Conservation (phyloP, 2,888 invertebrate species). For the Nipponacmea schrenckii region DNA sequence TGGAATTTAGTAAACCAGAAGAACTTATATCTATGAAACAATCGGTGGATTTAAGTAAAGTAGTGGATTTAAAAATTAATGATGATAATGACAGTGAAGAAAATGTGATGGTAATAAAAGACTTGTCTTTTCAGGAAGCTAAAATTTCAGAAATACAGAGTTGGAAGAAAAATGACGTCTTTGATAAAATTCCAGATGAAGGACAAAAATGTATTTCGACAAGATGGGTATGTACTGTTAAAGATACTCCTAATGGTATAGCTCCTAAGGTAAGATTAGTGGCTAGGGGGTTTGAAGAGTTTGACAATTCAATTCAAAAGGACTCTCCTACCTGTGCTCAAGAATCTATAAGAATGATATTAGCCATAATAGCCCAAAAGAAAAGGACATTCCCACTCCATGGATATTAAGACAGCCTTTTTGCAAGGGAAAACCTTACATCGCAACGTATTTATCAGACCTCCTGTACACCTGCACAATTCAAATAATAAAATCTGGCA, state of each 20-base stretch:
- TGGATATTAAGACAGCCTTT: slow-evolving; percentile 22
- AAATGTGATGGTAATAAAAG: slow-evolving; percentile 3
- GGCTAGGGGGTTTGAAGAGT: slow-evolving; percentile 23
- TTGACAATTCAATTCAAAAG: slow-evolving; percentile 4
- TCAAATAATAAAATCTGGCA: slow-evolving; percentile 11
- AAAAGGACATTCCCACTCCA: slow-evolving; percentile 11
- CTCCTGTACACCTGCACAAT: slow-evolving; percentile 1
- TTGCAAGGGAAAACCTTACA: slow-evolving; percentile 14
- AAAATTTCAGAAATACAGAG: slow-evolving; percentile 15
- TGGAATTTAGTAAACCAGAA: slow-evolving; percentile 4
- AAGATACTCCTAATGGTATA: slow-evolving; percentile 3
- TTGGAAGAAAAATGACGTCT: slow-evolving; percentile 17
- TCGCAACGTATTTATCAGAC: not conserved
- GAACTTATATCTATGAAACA: not conserved
- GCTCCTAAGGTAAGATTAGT: slow-evolving; percentile 15
- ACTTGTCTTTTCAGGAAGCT: slow-evolving; percentile 11
- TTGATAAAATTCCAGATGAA: slow-evolving; percentile 8
- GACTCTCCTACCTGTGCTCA: slow-evolving; percentile 19
- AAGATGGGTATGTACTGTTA: slow-evolving; percentile 18
- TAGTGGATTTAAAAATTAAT: slow-evolving; percentile 8
- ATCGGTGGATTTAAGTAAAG: slow-evolving; percentile 13
- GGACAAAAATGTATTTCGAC: slow-evolving; percentile 17
- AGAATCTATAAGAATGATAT: slow-evolving; percentile 18
- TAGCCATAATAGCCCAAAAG: slow-evolving; percentile 9
- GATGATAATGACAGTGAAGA: slow-evolving; percentile 7